phyloP scores from a whole-genome alignment of 2,113 vertebrate genomes.

The Oryzias celebensis region DNA sequence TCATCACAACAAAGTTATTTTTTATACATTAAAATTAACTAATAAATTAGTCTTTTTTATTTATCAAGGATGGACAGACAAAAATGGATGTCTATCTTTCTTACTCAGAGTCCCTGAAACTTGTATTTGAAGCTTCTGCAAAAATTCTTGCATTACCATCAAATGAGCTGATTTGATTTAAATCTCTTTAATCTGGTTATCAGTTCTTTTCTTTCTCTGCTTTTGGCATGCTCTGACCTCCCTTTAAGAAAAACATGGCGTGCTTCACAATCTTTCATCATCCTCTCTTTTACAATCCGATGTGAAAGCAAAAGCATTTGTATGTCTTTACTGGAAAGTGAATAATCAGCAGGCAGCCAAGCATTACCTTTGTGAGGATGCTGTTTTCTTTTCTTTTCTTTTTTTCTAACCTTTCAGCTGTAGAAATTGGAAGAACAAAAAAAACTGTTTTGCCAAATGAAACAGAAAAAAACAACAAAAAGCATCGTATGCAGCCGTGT shows the following conservation, averaged over 20 bases:
- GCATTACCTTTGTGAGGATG: slow-evolving; percentile 21
- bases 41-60: slow-evolving; percentile 15
- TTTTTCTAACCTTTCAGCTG: slow-evolving; percentile 20
- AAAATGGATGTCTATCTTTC: slow-evolving; percentile 45
- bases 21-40: no score
- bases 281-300: not conserved
- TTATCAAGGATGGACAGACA: slow-evolving; percentile 2
- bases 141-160: slow-evolving; percentile 58
- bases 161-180: slow-evolving; percentile 71
- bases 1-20: no score
- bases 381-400: slow-evolving; percentile 1
- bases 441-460: not conserved
- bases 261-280: slow-evolving; percentile 24
- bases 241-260: slow-evolving; percentile 26
- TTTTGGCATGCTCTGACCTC: slow-evolving; percentile 19
- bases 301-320: slow-evolving; percentile 30
- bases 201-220: slow-evolving; percentile 4
- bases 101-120: slow-evolving; percentile 44
- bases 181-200: slow-evolving; percentile 60
- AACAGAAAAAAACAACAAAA: no score
- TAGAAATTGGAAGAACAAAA: slow-evolving; percentile 7
- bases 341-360: slow-evolving; percentile 32
- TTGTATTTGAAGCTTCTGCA: slow-evolving; percentile 60
- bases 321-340: slow-evolving; percentile 41
- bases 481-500: no score